These are phyloP conservation scores for Gambusia affinis DNA, from an alignment of 2,113 vertebrate genomes.

Conservation along the genomic window DNA sequence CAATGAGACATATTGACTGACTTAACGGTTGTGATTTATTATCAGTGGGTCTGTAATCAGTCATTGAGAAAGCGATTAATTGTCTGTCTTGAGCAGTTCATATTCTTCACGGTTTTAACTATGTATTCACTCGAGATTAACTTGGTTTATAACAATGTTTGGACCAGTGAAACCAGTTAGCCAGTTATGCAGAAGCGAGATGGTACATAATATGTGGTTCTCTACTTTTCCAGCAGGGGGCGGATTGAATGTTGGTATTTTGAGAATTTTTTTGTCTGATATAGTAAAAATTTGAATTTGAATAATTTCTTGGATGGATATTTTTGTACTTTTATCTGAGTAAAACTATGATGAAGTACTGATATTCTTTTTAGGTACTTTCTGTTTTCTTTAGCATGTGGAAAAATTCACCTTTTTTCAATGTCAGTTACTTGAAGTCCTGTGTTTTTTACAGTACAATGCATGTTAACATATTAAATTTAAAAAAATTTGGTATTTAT, in stretches of 20 bases:
- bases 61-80: not conserved
- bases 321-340: too few species aligned
- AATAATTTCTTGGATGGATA: too few species aligned
- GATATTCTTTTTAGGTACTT: too few species aligned
- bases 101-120: not conserved
- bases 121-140: not conserved
- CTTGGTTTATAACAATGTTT: not conserved
- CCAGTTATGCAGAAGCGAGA: not conserved
- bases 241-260: slow-evolving; percentile 11
- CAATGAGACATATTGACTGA: not conserved
- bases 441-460: too few species aligned
- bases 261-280: too few species aligned
- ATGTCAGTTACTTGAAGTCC: not conserved
- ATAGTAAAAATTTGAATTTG: too few species aligned
- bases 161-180: not conserved
- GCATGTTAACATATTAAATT: too few species aligned
- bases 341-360: too few species aligned
- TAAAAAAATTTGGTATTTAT: too few species aligned
- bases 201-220: slow-evolving; percentile 2
- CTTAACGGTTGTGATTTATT: not conserved
- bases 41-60: not conserved
- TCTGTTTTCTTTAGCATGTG: not conserved
- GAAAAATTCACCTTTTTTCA: not conserved
- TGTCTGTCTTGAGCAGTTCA: not conserved
- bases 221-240: slow-evolving; percentile 41